A percentile compares a stretch with the other conserved stretches of the same genome.
Conservation (phyloP, 2,888 invertebrate genomes). For the Synanthedon andrenaeformis region DNA sequence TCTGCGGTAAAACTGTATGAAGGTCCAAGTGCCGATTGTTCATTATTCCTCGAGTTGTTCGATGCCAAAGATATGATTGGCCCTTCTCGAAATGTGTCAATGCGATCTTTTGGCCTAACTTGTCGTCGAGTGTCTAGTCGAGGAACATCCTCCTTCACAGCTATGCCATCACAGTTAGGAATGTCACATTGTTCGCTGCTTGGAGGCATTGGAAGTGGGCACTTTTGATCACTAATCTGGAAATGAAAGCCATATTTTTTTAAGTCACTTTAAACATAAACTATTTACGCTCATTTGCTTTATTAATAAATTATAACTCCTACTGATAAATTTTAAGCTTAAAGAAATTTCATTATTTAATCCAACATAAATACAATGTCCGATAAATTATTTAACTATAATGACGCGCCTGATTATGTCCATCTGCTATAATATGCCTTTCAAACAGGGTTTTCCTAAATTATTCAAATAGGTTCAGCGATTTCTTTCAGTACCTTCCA, state of each 20-base stretch:
- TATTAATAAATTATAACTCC: background rate
- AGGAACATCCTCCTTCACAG: conserved; percentile 24
- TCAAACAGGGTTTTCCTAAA: no score
- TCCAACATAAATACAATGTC: no score
- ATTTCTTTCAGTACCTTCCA: no score
- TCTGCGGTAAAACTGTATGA: conserved; percentile 44
- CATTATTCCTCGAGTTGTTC: conserved; percentile 40
- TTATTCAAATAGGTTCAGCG: no score
- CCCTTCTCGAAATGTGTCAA: conserved; percentile 51
- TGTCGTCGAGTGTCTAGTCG: conserved; percentile 51
- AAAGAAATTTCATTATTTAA: no score
- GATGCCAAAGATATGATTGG: conserved; percentile 45
- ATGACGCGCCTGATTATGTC: no score
- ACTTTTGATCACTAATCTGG: conserved; percentile 62
- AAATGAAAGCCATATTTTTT: conserved; percentile 8
- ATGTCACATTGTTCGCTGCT: conserved; percentile 52
- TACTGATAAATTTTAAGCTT: no score
- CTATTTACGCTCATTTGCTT: background rate
- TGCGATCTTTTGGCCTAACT: conserved; percentile 45
- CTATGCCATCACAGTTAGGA: conserved; percentile 54
- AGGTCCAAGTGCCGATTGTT: conserved; percentile 30
- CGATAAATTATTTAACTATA: no score
- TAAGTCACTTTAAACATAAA: background rate
- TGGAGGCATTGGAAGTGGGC: conserved; percentile 57
- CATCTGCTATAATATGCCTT: no score